Base-by-base conservation (phyloP, 35 echinoderm and acorn worm genomes). In the Heliocidaris erythrogramma region DNA sequence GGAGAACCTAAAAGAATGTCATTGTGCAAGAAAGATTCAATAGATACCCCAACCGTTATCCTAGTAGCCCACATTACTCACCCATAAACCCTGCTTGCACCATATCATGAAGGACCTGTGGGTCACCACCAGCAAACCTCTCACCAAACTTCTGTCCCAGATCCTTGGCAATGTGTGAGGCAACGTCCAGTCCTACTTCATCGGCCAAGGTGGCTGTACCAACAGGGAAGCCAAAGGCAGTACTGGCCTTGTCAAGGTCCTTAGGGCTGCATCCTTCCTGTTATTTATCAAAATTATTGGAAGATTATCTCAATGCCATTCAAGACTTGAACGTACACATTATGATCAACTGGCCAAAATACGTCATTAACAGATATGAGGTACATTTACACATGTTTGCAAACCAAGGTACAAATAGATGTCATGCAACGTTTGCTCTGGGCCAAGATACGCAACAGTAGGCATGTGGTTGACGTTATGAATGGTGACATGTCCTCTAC, bases 111-210 rank as follows among this genome's bases (percentile, higher is more conserved):
- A 99, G 88, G 5, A 99, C 95, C 12, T 85, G 49, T 30, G 94
- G 86, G 50, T 99, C 85, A 32, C 97, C 97, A 60, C 97, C 97
- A 49, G 78, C 96, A 90, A 97, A 97, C 48, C 98, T 92, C 17
- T 95, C 97, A 16, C 98, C 98, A 93, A 97, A 99, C 13, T 85
- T 95, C 49, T 87, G 61, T 29, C 94, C 96, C 11, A 99, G 87
- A 86, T 94, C 95, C 21, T 96, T 93, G 14, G 96, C 96, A 13
- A 99, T 95, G 49, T 99, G 98, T 24, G 94, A 95, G 2, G 97
- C 98, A n/a, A 99, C 98, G 93, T 99, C 98, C 31, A 99, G 94
- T 10, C 98, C 98, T 9, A 99, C 98, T 53, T 99, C 98, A 93
- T 99, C 98, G 8, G 90, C 97, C 24, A 99, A 86, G 16, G 98